Evolutionary conservation across 2,888 invertebrate species (phyloP).

Genomic region (Eilema griseolum): DNA sequence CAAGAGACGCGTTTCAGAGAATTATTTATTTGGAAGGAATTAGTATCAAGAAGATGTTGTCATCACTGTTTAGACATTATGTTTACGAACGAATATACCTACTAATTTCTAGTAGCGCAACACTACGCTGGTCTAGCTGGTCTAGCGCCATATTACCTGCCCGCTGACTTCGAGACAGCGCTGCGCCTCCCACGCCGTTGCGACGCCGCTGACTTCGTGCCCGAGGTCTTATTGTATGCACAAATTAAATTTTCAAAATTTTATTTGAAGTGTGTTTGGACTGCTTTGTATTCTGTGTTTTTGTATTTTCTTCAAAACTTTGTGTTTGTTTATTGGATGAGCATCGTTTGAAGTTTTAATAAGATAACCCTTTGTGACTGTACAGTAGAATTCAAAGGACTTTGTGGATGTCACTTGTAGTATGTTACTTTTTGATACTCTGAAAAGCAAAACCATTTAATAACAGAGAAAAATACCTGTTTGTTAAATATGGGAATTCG

Average conservation of each 20-base stretch:
- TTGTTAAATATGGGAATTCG: too few species aligned
- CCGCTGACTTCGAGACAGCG: too few species aligned
- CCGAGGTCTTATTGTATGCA: constrained; percentile 27
- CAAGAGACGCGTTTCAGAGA: too few species aligned
- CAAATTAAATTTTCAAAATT: constrained; percentile 24
- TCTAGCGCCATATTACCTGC: too few species aligned
- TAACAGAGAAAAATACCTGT: not conserved
- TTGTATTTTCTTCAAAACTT: constrained; percentile 36
- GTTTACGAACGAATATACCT: too few species aligned
- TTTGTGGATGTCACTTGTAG: not conserved
- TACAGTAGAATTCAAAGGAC: not conserved
- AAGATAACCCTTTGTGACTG: constrained; percentile 24
- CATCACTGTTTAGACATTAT: too few species aligned
- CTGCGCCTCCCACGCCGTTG: too few species aligned
- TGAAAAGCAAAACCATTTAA: not conserved
- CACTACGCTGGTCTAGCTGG: too few species aligned
- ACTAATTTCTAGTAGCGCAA: too few species aligned
- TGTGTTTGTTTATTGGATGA: constrained; percentile 35
- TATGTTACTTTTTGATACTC: not conserved
- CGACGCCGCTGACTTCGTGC: too few species aligned
- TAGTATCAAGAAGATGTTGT: too few species aligned
- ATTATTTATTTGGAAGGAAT: too few species aligned
- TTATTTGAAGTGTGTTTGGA: constrained; percentile 6
- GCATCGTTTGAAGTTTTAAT: constrained; percentile 24
- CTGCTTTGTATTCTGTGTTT: constrained; percentile 42